Conservation (phyloP, 2,888 invertebrate genomes). For the Lochmaea crataegi region DNA sequence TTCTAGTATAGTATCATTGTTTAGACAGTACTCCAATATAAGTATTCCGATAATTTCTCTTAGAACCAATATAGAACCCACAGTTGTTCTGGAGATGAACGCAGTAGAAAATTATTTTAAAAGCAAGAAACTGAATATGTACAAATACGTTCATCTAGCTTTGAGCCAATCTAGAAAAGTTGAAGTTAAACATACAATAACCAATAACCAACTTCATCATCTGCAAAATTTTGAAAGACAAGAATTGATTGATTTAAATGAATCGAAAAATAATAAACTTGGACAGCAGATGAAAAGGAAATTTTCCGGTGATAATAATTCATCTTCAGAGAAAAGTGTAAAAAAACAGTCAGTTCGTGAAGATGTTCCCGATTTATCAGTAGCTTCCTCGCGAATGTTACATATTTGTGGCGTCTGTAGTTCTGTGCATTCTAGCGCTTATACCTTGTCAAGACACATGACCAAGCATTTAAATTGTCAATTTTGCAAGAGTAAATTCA, state of each 20-base stretch:
- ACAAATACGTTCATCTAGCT: constrained; percentile 21
- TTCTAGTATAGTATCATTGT: constrained; percentile 44
- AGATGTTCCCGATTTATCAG: neutral
- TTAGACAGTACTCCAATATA: constrained; percentile 43
- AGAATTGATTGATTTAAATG: neutral
- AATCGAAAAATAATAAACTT: neutral
- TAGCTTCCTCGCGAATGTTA: neutral
- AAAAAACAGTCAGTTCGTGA: neutral
- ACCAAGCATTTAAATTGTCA: constrained; percentile 49
- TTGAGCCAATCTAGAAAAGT: constrained; percentile 2
- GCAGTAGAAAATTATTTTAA: constrained; percentile 49
- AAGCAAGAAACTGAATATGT: constrained; percentile 33
- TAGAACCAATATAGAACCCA: constrained; percentile 42
- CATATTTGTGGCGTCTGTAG: constrained; percentile 50
- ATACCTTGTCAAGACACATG: constrained; percentile 47
- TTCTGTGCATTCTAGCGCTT: constrained; percentile 40
- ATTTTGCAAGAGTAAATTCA: constrained; percentile 50
- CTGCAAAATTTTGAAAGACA: too few relatives aligned
- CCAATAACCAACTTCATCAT: too few relatives aligned
- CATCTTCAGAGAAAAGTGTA: neutral
- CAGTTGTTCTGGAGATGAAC: constrained; percentile 46
- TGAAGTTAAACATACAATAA: neutral
- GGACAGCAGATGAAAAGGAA: neutral
- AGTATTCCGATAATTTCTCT: constrained; percentile 44
- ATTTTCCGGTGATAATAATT: neutral